Conservation (phyloP, 2,888 invertebrate species). For the Melanotus villosus region DNA sequence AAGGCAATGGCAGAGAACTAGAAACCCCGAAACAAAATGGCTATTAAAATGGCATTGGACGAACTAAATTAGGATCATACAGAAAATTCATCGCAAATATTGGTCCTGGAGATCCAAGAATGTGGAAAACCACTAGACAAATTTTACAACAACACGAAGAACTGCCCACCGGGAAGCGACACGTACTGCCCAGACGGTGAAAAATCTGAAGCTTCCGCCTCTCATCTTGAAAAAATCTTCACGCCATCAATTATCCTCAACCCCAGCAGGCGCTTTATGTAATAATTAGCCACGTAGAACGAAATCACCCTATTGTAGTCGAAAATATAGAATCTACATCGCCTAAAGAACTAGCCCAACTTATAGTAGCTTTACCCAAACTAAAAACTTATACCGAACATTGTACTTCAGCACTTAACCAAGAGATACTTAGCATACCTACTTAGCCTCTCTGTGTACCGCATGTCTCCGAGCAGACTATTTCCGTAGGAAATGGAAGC, state of each 20-base stretch:
- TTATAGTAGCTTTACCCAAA: too few species aligned
- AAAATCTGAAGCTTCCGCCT: background rate
- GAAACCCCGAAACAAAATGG: background rate
- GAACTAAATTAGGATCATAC: slow-evolving; percentile 6
- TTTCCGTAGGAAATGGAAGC: too few species aligned
- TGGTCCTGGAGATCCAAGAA: background rate
- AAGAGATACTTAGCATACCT: too few species aligned
- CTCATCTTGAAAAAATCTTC: background rate
- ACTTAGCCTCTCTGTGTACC: too few species aligned
- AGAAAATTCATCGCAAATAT: background rate
- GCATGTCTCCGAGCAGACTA: too few species aligned
- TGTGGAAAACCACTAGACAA: slow-evolving; percentile 1
- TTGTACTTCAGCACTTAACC: too few species aligned
- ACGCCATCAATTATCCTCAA: background rate
- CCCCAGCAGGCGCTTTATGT: background rate
- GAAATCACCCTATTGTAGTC: too few species aligned
- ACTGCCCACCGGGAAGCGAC: background rate
- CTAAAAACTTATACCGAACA: too few species aligned
- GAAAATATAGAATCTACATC: too few species aligned
- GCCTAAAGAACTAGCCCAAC: too few species aligned
- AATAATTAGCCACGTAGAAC: background rate
- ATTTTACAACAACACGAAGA: background rate
- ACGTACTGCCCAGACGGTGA: background rate
- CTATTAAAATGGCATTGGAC: background rate
- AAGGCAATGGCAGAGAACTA: background rate